Evolutionary conservation across 2,888 invertebrate species (phyloP).

Genomic region (Ligdia adustata): DNA sequence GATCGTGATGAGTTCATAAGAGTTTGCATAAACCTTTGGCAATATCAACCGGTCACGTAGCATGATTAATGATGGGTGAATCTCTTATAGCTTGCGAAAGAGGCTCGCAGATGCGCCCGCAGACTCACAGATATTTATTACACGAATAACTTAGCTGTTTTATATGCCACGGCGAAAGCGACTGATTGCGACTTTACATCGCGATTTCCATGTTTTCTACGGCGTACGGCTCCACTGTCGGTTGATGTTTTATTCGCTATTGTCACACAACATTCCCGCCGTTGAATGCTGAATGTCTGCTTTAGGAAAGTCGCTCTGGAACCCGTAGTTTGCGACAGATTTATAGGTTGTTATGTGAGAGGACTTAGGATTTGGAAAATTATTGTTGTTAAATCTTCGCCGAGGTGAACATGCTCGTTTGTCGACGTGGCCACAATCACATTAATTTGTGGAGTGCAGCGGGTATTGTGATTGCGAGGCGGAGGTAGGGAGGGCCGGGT

Average conservation of each 20-base stretch:
- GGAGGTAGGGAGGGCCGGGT: conserved; percentile 40
- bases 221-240: conserved; percentile 8
- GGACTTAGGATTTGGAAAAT: conserved; percentile 21
- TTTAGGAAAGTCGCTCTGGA: conserved; percentile 33
- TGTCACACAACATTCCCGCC: conserved; percentile 27
- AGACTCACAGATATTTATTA: conserved; percentile 37
- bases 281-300: conserved; percentile 24
- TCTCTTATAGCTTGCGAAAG: conserved; percentile 56
- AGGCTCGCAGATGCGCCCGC: conserved; percentile 41
- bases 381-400: conserved; percentile 30
- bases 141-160: conserved; percentile 28
- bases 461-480: conserved; percentile 54
- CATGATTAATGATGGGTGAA: conserved; percentile 66
- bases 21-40: conserved; percentile 66
- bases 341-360: conserved; percentile 30
- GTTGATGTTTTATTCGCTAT: conserved; percentile 26
- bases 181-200: conserved; percentile 20
- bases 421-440: conserved; percentile 68
- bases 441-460: conserved; percentile 79
- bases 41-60: conserved; percentile 64
- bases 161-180: conserved; percentile 23
- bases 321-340: conserved; percentile 37
- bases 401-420: conserved; percentile 55
- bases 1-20: conserved; percentile 69
- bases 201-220: conserved; percentile 26